These are phyloP conservation scores for Melipona bicolor DNA, from an alignment of 2,888 invertebrate species.

Conservation along the genomic window DNA sequence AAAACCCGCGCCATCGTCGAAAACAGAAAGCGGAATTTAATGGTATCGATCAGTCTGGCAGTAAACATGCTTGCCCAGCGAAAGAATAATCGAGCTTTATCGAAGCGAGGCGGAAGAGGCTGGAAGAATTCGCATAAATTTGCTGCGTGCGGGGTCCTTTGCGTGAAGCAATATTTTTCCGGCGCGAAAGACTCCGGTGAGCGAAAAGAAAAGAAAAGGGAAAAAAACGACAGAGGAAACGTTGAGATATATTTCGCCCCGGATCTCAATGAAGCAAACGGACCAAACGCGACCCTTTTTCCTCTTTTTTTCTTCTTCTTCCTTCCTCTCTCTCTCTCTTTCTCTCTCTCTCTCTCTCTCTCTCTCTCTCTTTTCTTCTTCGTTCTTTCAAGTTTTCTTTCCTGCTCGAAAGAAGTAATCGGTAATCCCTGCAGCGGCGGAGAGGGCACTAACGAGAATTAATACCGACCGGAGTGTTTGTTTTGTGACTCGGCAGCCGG, in stretches of 20 bases:
- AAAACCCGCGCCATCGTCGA: background rate
- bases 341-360: too few relatives aligned
- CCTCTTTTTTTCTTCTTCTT: background rate
- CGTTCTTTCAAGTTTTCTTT: background rate
- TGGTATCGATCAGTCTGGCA: constrained; percentile 14
- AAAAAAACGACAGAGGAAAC: constrained; percentile 1
- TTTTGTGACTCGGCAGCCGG: constrained; percentile 54
- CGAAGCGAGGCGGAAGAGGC: constrained; percentile 31
- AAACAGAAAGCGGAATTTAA: background rate
- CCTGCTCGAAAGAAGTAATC: constrained; percentile 44
- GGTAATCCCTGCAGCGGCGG: constrained; percentile 55
- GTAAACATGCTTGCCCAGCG: background rate
- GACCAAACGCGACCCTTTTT: background rate
- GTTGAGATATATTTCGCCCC: constrained; percentile 25
- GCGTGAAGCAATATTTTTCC: constrained; percentile 41
- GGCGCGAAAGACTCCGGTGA: background rate
- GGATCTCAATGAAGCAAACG: constrained; percentile 42
- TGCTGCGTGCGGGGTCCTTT: background rate
- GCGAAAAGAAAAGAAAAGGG: background rate
- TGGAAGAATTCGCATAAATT: constrained; percentile 39
- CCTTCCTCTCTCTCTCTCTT: too few relatives aligned
- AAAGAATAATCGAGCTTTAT: constrained; percentile 33
- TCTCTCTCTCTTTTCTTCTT: background rate
- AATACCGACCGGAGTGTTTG: constrained; percentile 66
- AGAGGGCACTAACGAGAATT: constrained; percentile 65